Base-by-base conservation (phyloP, 2,797 vertebrate genomes). In the Phrynocephalus guinanensis region DNA sequence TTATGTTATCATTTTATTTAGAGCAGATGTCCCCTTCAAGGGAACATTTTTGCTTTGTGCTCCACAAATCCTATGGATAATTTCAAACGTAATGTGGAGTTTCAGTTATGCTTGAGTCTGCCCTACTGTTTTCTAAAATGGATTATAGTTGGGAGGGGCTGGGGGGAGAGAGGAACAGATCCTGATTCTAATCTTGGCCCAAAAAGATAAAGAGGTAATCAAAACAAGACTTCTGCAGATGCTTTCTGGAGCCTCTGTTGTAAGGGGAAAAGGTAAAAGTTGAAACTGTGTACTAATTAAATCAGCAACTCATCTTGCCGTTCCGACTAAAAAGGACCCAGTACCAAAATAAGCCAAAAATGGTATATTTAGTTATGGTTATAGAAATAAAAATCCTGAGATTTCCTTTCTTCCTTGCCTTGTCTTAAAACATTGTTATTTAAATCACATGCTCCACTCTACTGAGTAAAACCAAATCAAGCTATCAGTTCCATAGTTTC, bases 1-100 rank as follows among this genome's bases (percentile, higher is more conserved):
- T 93, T 93, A 94, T 93, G 70, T 89, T 93, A 94, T 95, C 79
- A 73, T 92, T 96, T 96, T 96, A 96, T 96, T 96, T 96, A 90
- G 93, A 95, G 95, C 95, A 96, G 95, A 96, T 96, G 95, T 96
- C 92, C 91, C 83, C 81, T 91, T 94, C 95, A 95, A 95, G 71
- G 87, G 93, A 95, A 93, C 87, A 93, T 92, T 94, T 96, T 94
- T 94, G 81, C 85, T 96, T 95, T 94, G 91, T 92, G 87, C 86
- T 92, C 83, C 20, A 71, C 92, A 96, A 95, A 95, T 95, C 94
- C 94, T 93, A 93, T 0, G 79, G 91, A 95, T 92, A 95, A 95
- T 95, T 95, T 71, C 89, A 95, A 93, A 87, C 71, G 76, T 90
- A 93, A 96, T 1, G 4, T 89, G 88, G 73, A 91, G 85, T 91